Evolutionary conservation across 1,140 invertebrate species (phyloP).

Genomic region (Drosophila eugracilis): DNA sequence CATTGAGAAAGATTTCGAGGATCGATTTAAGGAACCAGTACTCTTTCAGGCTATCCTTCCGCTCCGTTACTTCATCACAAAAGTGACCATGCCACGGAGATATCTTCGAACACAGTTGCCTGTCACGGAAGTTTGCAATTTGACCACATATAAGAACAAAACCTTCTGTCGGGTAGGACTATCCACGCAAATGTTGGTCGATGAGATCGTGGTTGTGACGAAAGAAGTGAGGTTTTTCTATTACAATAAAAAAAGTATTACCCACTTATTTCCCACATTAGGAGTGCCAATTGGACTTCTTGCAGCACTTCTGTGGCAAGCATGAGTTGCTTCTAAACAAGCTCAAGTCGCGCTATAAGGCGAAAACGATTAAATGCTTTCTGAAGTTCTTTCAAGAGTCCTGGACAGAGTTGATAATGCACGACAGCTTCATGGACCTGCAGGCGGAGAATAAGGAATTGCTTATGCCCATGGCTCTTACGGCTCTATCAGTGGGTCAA

Average conservation of each 20-base stretch:
- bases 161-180: constrained; percentile 68
- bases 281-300: constrained; percentile 47
- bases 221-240: constrained; percentile 36
- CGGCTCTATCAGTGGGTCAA: constrained; percentile 19
- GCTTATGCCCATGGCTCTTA: constrained; percentile 18
- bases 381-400: constrained; percentile 62
- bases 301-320: constrained; percentile 67
- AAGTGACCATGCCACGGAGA: constrained; percentile 63
- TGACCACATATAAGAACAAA: constrained; percentile 54
- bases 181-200: constrained; percentile 44
- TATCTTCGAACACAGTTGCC: constrained; percentile 37
- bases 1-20: not conserved
- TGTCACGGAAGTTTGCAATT: not conserved
- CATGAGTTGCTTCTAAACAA: constrained; percentile 70
- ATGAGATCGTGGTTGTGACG: constrained; percentile 72
- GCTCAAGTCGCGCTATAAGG: constrained; percentile 33
- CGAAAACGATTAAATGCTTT: constrained; percentile 36
- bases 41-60: constrained; percentile 61
- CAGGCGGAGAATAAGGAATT: constrained; percentile 45
- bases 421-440: constrained; percentile 53
- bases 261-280: not conserved
- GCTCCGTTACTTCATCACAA: constrained; percentile 53
- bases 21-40: constrained; percentile 48
- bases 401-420: constrained; percentile 72
- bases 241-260: not conserved